Evolutionary conservation across 2,888 invertebrate genomes (phyloP).

Genomic region (Microdon myrmicae): DNA sequence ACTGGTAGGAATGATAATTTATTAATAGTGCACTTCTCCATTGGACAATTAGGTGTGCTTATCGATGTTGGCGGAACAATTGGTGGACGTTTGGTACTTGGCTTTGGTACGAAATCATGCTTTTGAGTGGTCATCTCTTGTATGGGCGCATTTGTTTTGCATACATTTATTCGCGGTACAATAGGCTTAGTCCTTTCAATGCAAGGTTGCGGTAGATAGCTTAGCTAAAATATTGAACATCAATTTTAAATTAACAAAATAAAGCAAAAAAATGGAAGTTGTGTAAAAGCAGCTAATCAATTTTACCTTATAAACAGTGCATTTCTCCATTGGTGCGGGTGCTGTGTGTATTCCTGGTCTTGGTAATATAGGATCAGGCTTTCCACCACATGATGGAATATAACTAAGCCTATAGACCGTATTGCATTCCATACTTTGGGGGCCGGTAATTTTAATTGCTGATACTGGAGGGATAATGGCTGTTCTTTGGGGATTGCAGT

Average conservation of each 20-base stretch:
- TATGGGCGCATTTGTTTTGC: conserved; percentile 74
- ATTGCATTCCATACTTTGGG: conserved; percentile 57
- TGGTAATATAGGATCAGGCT: conserved; percentile 59
- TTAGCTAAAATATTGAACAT: conserved; percentile 63
- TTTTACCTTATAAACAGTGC: conserved; percentile 63
- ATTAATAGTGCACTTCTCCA: conserved; percentile 64
- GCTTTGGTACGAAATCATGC: conserved; percentile 77
- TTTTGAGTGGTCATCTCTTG: conserved; percentile 78
- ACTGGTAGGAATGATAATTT: conserved; percentile 64
- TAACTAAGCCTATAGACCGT: conserved; percentile 64
- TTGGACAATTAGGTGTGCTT: conserved; percentile 56
- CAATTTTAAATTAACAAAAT: background rate
- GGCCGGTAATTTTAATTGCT: conserved; percentile 59
- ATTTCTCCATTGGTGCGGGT: conserved; percentile 59
- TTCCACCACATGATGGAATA: conserved; percentile 58
- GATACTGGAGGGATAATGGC: conserved; percentile 56
- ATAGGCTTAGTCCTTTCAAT: conserved; percentile 70
- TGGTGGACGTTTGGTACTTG: conserved; percentile 64
- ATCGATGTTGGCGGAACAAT: conserved; percentile 59
- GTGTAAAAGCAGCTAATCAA: background rate
- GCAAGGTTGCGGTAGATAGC: conserved; percentile 71
- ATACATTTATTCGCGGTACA: conserved; percentile 72
- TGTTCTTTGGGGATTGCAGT: conserved; percentile 58
- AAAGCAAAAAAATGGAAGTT: background rate
- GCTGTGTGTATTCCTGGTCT: conserved; percentile 57